Evolutionary conservation across 1,140 invertebrate genomes (phyloP).

Genomic region (Ceratosolen solmsi): DNA sequence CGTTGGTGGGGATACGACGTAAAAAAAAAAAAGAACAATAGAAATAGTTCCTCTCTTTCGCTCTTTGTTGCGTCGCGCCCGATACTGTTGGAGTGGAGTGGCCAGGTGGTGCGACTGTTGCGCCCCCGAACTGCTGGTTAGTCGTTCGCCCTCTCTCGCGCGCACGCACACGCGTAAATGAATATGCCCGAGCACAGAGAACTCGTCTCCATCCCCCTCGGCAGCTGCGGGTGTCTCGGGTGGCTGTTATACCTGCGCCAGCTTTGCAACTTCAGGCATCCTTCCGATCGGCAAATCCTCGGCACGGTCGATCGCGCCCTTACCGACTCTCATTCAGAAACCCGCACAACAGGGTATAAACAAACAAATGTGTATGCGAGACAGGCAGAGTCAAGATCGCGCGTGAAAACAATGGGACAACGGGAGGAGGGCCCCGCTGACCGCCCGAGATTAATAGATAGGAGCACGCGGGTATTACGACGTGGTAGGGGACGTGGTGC

Average conservation of each 20-base stretch:
- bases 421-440: no score
- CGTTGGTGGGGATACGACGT: not conserved
- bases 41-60: not conserved
- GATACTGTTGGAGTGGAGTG: not conserved
- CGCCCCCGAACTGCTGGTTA: not conserved
- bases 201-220: not conserved
- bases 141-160: no score
- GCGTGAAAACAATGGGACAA: not conserved
- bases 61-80: no score
- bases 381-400: no score
- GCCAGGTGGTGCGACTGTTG: conserved; percentile 39
- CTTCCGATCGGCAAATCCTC: not conserved
- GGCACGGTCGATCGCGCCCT: conserved; percentile 10
- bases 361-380: no score
- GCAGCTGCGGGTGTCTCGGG: not conserved
- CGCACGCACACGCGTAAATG: no score
- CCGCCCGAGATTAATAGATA: not conserved
- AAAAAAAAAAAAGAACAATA: conserved; percentile 5
- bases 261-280: not conserved
- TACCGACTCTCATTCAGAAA: not conserved
- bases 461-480: no score
- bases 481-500: no score
- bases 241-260: not conserved
- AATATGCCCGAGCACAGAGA: no score
- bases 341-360: no score